Percentiles rank a stretch among this genome's conserved stretches.
These are phyloP conservation scores for Aplocera efformata DNA, from an alignment of 2,888 invertebrate genomes.

Conservation along the genomic window DNA sequence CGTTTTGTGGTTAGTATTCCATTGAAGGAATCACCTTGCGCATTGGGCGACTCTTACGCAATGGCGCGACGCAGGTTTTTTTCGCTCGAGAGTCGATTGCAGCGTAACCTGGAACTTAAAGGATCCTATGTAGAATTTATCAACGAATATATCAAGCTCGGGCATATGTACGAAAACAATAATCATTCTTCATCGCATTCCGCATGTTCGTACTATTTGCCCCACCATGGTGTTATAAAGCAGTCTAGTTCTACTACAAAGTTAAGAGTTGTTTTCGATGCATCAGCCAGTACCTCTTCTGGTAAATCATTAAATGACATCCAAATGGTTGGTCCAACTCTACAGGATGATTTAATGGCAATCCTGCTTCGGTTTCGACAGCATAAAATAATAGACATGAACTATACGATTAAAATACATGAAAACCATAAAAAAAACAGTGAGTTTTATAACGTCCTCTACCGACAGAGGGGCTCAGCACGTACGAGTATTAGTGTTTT, in stretches of 20 bases:
- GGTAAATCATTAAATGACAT: slow-evolving; percentile 26
- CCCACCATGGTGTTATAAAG: slow-evolving; percentile 32
- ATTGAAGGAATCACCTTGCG: neutral
- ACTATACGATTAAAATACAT: no score
- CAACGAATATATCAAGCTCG: neutral
- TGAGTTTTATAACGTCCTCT: no score
- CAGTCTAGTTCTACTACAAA: slow-evolving; percentile 27
- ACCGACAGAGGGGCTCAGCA: no score
- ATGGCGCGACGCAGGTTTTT: neutral
- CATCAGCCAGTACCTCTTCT: slow-evolving; percentile 23
- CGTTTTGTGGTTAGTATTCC: neutral
- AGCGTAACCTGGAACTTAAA: neutral
- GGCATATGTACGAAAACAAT: neutral
- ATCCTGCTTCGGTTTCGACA: slow-evolving; percentile 28
- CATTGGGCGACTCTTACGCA: neutral
- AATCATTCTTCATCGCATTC: neutral
- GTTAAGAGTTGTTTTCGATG: slow-evolving; percentile 33
- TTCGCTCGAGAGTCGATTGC: no score
- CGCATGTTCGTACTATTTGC: slow-evolving; percentile 23
- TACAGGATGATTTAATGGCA: slow-evolving; percentile 27
- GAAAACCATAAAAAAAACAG: no score
- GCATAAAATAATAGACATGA: slow-evolving; percentile 19
- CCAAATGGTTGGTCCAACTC: slow-evolving; percentile 18
- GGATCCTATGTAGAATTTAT: neutral
- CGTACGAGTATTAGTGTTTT: no score